These are phyloP conservation scores for Pituophis catenifer DNA, from an alignment of 2,113 vertebrate genomes.

Conservation along the genomic window DNA sequence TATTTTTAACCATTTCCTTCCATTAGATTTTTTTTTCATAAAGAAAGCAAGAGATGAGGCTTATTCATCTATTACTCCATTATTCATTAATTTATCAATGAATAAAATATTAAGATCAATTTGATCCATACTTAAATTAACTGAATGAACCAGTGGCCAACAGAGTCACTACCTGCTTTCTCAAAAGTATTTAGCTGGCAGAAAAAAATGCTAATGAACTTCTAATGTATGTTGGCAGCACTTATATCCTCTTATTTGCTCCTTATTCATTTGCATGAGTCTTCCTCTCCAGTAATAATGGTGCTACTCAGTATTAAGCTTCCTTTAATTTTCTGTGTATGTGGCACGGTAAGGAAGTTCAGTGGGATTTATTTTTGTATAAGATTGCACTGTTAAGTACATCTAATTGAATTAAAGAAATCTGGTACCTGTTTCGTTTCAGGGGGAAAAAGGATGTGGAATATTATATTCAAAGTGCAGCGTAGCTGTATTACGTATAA, in stretches of 20 bases:
- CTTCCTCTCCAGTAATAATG: neutral
- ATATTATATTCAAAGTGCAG: neutral
- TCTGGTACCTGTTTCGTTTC: neutral
- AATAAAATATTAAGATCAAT: neutral
- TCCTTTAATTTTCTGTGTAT: neutral
- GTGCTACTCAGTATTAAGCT: neutral
- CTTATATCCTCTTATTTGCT: neutral
- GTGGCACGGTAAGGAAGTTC: neutral
- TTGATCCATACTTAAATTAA: neutral
- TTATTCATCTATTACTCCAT: neutral
- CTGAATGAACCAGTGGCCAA: neutral
- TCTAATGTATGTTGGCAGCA: neutral
- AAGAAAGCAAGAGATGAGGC: neutral
- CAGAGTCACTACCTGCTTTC: neutral
- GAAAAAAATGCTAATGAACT: neutral
- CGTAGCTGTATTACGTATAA: neutral
- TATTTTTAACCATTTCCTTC: neutral
- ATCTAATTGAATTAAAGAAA: neutral
- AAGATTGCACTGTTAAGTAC: neutral
- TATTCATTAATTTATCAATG: neutral
- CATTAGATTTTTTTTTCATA: neutral
- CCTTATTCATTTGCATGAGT: neutral
- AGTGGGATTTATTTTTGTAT: neutral
- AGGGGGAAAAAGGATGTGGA: neutral
- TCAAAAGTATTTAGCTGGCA: neutral